Evolutionary conservation across 1,140 invertebrate genomes (phyloP).

Genomic region (Adelges cooleyi): DNA sequence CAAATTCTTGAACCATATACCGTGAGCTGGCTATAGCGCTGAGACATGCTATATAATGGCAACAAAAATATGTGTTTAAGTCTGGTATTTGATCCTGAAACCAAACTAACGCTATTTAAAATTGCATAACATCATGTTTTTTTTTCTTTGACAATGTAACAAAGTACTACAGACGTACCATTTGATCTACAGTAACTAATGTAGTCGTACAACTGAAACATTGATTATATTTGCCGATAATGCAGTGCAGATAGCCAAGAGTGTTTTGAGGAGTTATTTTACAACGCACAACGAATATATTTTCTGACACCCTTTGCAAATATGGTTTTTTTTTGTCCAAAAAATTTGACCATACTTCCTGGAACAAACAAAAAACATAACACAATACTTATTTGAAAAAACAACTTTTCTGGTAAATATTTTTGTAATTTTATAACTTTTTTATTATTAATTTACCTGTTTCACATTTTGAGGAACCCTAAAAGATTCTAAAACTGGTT

Average conservation of each 20-base stretch:
- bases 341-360: conserved; percentile 42
- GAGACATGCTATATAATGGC: conserved; percentile 62
- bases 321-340: conserved; percentile 43
- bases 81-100: conserved; percentile 30
- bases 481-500: conserved; percentile 51
- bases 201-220: conserved; percentile 18
- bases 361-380: conserved; percentile 31
- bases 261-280: conserved; percentile 56
- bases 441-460: conserved; percentile 38
- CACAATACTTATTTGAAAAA: background rate
- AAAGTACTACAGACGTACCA: background rate
- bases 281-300: conserved; percentile 66
- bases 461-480: conserved; percentile 53
- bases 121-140: conserved; percentile 29
- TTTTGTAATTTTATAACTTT: too few species aligned
- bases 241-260: conserved; percentile 57
- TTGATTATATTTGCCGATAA: conserved; percentile 29
- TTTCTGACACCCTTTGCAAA: conserved; percentile 64
- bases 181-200: conserved; percentile 22
- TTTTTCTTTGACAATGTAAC: too few species aligned
- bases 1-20: conserved; percentile 56
- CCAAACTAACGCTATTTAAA: conserved; percentile 14
- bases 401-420: too few species aligned
- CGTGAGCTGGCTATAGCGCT: conserved; percentile 65
- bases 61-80: conserved; percentile 40